Evolutionary conservation across 2,113 vertebrate genomes (phyloP).

Genomic region (Anoura caudifer): DNA sequence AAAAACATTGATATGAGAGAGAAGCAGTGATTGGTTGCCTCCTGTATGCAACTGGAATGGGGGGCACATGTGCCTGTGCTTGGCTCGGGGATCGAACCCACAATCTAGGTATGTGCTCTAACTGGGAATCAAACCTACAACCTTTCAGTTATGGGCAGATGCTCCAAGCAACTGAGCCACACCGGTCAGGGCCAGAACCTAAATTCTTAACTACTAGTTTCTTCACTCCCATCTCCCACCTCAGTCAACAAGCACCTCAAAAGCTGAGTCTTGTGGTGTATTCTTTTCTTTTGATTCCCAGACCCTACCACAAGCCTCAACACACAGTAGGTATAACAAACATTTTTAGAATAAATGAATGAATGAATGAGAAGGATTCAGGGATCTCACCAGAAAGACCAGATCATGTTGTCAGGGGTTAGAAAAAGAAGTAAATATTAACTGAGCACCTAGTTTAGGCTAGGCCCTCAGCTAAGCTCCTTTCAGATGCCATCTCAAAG

Average conservation of each 20-base stretch:
- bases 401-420: neutral
- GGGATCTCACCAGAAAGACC: conserved; percentile 12
- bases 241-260: neutral
- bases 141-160: too few species aligned
- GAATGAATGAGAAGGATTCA: neutral
- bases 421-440: neutral
- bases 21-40: too few species aligned
- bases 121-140: too few species aligned
- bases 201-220: neutral
- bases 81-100: too few species aligned
- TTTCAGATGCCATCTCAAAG: neutral
- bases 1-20: too few species aligned
- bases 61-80: too few species aligned
- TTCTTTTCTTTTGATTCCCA: neutral
- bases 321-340: neutral
- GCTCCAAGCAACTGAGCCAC: too few species aligned
- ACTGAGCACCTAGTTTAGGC: neutral
- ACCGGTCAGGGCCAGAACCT: neutral
- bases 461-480: neutral
- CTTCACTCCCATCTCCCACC: neutral
- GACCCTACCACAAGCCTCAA: neutral
- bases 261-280: neutral
- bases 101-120: too few species aligned
- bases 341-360: neutral
- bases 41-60: too few species aligned